Percentiles rank a stretch among this genome's conserved stretches.
Conservation (phyloP, 2,888 invertebrate species). For the Dasypogon diadema region DNA sequence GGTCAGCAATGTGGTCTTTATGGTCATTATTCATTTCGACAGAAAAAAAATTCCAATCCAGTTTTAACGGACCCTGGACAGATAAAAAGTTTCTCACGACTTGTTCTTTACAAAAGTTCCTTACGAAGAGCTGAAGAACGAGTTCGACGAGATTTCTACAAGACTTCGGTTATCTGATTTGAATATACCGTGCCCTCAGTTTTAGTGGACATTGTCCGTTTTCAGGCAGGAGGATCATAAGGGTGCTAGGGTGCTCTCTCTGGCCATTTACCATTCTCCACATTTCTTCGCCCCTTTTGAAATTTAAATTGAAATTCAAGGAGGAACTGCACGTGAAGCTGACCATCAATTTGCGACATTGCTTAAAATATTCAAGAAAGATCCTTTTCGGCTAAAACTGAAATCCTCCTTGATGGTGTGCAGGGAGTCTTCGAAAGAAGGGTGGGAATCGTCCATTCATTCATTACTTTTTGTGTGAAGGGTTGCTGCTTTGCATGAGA, state of each 20-base stretch:
- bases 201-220: slow-evolving; percentile 17
- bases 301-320: not conserved
- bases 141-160: slow-evolving; percentile 19
- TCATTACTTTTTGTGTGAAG: not conserved
- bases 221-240: not conserved
- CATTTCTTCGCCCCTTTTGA: slow-evolving; percentile 26
- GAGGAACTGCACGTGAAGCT: not conserved
- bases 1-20: not conserved
- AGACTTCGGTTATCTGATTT: not conserved
- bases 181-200: not conserved
- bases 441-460: not conserved
- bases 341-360: not conserved
- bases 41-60: slow-evolving; percentile 2
- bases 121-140: slow-evolving; percentile 31
- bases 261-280: slow-evolving; percentile 3
- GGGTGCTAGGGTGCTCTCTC: not conserved
- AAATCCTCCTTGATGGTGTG: no score
- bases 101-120: not conserved
- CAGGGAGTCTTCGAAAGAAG: no score
- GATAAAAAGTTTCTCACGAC: slow-evolving; percentile 17
- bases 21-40: not conserved
- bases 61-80: not conserved
- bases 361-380: not conserved
- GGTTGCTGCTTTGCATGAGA: not conserved
- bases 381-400: no score